phyloP scores from a whole-genome alignment of 2,888 invertebrate species.

The Archips xylosteana region DNA sequence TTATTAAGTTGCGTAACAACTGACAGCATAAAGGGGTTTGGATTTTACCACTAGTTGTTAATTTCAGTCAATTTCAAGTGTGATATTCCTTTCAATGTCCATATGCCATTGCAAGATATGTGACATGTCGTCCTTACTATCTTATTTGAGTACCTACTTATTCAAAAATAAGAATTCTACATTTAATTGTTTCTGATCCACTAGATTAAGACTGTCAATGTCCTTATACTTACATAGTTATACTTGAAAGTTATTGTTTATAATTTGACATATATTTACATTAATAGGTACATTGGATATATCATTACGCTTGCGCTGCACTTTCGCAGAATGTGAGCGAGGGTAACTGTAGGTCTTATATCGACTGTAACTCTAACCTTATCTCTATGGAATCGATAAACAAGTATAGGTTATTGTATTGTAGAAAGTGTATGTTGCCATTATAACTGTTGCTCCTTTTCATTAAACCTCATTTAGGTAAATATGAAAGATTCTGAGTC shows the following conservation, averaged over 20 bases:
- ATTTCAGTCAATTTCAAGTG: not conserved
- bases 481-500: not conserved
- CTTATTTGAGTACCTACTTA: not conserved
- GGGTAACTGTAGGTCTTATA: not conserved
- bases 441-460: conserved; percentile 12
- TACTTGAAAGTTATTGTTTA: not conserved
- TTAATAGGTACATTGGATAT: not conserved
- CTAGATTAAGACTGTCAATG: not conserved
- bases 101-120: not conserved
- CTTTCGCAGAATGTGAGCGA: not conserved
- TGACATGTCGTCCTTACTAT: not conserved
- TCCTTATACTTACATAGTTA: not conserved
- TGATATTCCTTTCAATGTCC: not conserved
- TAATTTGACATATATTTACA: not conserved
- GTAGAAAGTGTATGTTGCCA: conserved; percentile 9
- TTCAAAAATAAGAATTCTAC: not conserved
- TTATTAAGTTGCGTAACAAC: not conserved
- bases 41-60: not conserved
- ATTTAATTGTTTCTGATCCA: not conserved
- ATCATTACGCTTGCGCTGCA: not conserved
- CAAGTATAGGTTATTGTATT: not conserved
- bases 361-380: not conserved
- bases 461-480: not conserved
- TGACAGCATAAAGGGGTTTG: not conserved
- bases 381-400: not conserved